Percentiles rank a stretch among this genome's conserved stretches.
phyloP scores from a whole-genome alignment of 2,797 vertebrate genomes.

The Sebastolobus altivelis region DNA sequence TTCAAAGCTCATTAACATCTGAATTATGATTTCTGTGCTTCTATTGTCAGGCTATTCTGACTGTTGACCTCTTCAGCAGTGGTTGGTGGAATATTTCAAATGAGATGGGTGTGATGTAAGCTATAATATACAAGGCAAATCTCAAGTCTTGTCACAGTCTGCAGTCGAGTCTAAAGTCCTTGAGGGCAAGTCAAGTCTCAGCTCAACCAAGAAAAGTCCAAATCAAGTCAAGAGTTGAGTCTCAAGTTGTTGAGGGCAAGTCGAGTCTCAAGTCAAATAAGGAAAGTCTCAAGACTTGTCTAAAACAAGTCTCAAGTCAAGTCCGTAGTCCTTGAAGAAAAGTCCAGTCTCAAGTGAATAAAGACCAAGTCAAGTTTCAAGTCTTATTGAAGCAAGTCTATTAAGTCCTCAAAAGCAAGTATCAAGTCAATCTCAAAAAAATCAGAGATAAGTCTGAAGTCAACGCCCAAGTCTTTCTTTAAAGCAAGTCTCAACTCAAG shows the following conservation, averaged over 20 bases:
- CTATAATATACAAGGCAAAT: neutral
- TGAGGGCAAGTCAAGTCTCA: too few species aligned
- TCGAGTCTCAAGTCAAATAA: too few species aligned
- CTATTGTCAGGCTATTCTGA: neutral
- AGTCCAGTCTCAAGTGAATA: too few species aligned
- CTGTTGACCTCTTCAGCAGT: neutral
- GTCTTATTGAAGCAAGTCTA: neutral
- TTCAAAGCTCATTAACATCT: neutral
- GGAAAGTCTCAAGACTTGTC: too few species aligned
- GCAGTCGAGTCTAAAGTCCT: neutral
- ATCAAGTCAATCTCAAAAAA: too few species aligned
- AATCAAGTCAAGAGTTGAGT: too few species aligned
- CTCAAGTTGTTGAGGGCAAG: too few species aligned
- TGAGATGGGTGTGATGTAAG: neutral
- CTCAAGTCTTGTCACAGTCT: neutral
- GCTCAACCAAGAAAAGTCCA: too few species aligned
- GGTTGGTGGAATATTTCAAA: neutral
- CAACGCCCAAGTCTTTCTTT: too few species aligned
- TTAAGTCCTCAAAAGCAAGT: neutral
- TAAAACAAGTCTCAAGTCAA: neutral
- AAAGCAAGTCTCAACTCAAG: neutral
- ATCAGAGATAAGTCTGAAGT: neutral
- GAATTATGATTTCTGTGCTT: neutral
- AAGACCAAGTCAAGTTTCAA: neutral
- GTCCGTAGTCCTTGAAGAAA: neutral